Evolutionary conservation across 2,888 invertebrate species (phyloP), one percentile per base, ranked within the genome.

Genomic region (Lasioglossum leucozonium): DNA sequence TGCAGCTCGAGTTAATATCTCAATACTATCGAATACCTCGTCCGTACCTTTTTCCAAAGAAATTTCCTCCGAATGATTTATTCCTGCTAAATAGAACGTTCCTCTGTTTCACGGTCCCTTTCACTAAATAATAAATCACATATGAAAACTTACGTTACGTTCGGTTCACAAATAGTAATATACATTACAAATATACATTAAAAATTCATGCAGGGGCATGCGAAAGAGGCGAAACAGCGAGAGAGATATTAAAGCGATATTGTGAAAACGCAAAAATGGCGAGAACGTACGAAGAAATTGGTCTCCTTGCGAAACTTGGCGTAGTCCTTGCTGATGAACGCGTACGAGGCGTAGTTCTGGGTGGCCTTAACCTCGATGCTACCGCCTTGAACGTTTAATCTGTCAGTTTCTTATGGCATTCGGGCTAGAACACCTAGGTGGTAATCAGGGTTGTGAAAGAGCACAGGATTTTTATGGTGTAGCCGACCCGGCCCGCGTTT

Each of bases 271-370:
- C 8, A 67, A 26, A 67, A 67, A 67, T 22, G 51, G 11, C 22
- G 67, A 11, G 44, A 85, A 94, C 94, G 90, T 92, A 94, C 94
- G 79, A 93, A 91, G 88, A 93, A 94, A 87, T 94, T 93, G 26
- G 94, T 94, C 92, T 96, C 95, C 91, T 96, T 96, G 34, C 95
- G 95, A 75, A 96, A 93, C 91, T 96, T 96, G 10, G 96, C 95
- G 88, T 96, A 96, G 86, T 96, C 96, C 92, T 96, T 95, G 91
- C 96, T 96, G 76, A 96, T 95, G 67, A 95, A 95, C 30, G 96
- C 96, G 88, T 95, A 95, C 34, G 95, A 95, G 34, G 95, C 96
- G 89, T 95, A 96, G 90, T 96, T 95, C 73, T 96, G 95, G 84
- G 95, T 93, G 69, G 96, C 95, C 89, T 96, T 95, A n/a, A 96